These are phyloP conservation scores for Nerophis lumbriciformis DNA, from an alignment of 2,113 vertebrate genomes.

Conservation along the genomic window DNA sequence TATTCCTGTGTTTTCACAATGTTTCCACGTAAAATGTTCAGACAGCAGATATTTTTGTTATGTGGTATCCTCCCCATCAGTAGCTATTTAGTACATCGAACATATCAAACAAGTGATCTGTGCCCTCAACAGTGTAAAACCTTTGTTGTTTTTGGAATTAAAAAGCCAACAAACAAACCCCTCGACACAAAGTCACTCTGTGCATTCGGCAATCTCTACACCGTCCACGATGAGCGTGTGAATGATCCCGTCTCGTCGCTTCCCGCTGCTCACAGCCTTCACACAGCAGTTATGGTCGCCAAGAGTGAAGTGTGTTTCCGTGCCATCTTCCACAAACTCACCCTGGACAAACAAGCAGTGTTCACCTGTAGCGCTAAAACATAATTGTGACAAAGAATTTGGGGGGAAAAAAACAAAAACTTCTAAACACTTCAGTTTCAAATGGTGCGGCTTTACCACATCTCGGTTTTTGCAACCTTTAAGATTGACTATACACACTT, in stretches of 20 bases:
- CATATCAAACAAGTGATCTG: neutral
- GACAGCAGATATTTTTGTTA: neutral
- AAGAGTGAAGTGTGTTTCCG: constrained; percentile 92
- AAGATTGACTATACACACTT: too few species aligned
- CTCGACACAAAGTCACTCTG: constrained; percentile 63
- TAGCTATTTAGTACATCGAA: neutral
- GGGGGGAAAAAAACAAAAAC: too few species aligned
- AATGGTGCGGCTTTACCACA: too few species aligned
- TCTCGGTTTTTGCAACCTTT: too few species aligned
- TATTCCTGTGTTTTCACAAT: neutral
- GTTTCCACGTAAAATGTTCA: neutral
- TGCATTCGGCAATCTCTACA: constrained; percentile 81
- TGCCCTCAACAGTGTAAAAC: neutral
- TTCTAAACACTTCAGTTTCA: too few species aligned
- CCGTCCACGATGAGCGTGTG: constrained; percentile 89
- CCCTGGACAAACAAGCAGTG: constrained; percentile 67
- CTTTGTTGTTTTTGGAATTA: neutral
- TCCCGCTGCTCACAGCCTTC: constrained; percentile 97
- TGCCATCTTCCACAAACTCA: constrained; percentile 98
- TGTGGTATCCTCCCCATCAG: too few species aligned
- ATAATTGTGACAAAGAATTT: too few species aligned
- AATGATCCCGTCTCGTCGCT: constrained; percentile 89
- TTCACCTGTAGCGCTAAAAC: too few species aligned
- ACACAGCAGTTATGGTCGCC: constrained; percentile 87
- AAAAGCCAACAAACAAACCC: neutral